These are phyloP conservation scores for Andinoacara biseriatus DNA, from an alignment of 2,113 vertebrate genomes.

Conservation along the genomic window DNA sequence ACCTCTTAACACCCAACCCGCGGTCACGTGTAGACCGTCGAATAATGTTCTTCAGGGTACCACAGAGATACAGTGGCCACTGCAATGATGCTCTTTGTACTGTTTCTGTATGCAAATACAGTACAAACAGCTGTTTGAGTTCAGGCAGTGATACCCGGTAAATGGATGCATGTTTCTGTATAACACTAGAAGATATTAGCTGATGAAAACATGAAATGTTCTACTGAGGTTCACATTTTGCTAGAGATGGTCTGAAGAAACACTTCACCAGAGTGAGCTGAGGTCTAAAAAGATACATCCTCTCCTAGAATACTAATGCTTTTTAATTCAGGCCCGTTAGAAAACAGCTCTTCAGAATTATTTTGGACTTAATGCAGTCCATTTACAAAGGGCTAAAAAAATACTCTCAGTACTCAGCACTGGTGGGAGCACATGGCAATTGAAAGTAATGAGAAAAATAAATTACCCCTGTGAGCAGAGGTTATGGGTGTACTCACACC, in stretches of 20 bases:
- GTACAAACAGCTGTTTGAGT: not conserved
- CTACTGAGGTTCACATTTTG: not conserved
- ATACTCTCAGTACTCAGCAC: slow-evolving; percentile 1
- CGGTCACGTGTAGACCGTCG: not conserved
- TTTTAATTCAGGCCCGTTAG: not conserved
- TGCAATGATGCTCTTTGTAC: not conserved
- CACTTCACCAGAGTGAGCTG: not conserved
- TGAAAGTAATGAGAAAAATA: slow-evolving; percentile 49
- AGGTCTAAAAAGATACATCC: not conserved
- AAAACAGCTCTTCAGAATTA: not conserved
- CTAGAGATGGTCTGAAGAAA: not conserved
- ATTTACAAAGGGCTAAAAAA: not conserved
- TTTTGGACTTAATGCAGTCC: not conserved
- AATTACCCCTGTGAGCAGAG: slow-evolving; percentile 29
- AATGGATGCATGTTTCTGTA: not conserved
- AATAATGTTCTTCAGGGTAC: too few species aligned
- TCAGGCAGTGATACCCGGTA: not conserved
- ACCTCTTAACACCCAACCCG: not conserved
- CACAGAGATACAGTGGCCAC: not conserved
- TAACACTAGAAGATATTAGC: not conserved
- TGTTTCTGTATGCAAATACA: not conserved
- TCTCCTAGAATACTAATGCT: not conserved
- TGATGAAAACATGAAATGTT: not conserved
- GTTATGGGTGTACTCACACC: slow-evolving; percentile 7
- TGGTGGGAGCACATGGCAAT: slow-evolving; percentile 21